phyloP scores from a whole-genome alignment of 2,797 vertebrate genomes.

The Phaenicophaeus curvirostris region DNA sequence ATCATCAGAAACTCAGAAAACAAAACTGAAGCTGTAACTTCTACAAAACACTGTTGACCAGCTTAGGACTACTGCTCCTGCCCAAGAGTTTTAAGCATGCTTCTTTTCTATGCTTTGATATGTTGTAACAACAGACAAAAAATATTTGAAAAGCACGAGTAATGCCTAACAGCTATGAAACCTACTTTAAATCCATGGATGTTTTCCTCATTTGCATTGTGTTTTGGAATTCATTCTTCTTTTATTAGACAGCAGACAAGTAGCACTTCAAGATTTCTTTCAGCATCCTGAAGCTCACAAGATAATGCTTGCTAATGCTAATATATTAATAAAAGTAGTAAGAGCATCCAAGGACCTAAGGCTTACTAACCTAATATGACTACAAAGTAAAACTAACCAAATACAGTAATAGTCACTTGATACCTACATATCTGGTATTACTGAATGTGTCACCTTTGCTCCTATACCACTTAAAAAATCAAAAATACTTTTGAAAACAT shows the following conservation, averaged over 20 bases:
- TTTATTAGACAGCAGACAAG: background rate
- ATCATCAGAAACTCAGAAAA: background rate
- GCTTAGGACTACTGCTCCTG: background rate
- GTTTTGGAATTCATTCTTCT: background rate
- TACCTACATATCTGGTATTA: background rate
- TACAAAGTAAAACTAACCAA: background rate
- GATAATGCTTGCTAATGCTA: background rate
- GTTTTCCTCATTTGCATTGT: background rate
- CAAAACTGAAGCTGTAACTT: background rate
- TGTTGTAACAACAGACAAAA: background rate
- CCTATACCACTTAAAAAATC: rapidly evolving
- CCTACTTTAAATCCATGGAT: background rate
- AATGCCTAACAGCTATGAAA: background rate
- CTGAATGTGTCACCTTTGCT: background rate
- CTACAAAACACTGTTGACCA: background rate
- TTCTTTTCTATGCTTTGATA: background rate
- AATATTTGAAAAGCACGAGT: background rate
- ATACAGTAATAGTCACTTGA: background rate
- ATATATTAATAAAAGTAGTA: background rate
- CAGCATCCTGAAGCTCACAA: background rate
- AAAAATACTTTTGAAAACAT: background rate
- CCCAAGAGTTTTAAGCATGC: background rate
- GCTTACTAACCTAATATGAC: background rate
- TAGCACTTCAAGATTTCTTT: background rate
- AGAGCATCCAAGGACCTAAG: background rate